Evolutionary conservation across 2,113 vertebrate genomes (phyloP).

Genomic region (Oenanthe oenanthe): DNA sequence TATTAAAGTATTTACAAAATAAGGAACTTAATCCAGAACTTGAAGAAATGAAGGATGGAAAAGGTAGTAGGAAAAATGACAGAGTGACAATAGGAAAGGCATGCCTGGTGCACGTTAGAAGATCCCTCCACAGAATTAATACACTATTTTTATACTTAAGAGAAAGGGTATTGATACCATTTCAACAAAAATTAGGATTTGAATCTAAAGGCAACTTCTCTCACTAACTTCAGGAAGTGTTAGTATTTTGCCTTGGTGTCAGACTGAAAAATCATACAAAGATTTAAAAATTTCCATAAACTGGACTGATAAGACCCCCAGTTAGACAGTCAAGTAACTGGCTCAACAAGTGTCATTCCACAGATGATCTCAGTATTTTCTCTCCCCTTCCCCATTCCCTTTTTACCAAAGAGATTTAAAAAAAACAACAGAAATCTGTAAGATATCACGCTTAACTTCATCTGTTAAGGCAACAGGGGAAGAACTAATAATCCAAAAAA

Average conservation of each 20-base stretch:
- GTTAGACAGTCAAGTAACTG: background rate
- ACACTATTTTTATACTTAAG: background rate
- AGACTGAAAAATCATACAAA: background rate
- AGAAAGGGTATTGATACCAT: background rate
- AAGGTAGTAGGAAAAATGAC: background rate
- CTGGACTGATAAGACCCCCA: background rate
- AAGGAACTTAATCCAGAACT: background rate
- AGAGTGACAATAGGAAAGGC: background rate
- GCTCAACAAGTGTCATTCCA: background rate
- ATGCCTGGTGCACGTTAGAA: background rate
- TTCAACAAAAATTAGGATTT: background rate
- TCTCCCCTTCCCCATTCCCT: fast-evolving
- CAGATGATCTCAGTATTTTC: background rate
- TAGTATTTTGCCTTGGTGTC: background rate
- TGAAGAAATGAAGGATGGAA: background rate
- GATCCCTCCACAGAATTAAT: background rate
- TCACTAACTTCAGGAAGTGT: background rate
- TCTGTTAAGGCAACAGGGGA: background rate
- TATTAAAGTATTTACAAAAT: background rate
- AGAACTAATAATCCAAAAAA: background rate
- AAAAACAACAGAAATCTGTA: background rate
- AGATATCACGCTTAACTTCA: background rate
- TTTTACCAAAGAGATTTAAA: background rate
- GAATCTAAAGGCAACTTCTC: background rate
- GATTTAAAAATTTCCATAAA: background rate